Conservation (phyloP, 2,797 vertebrate species). For the Taeniopygia guttata region DNA sequence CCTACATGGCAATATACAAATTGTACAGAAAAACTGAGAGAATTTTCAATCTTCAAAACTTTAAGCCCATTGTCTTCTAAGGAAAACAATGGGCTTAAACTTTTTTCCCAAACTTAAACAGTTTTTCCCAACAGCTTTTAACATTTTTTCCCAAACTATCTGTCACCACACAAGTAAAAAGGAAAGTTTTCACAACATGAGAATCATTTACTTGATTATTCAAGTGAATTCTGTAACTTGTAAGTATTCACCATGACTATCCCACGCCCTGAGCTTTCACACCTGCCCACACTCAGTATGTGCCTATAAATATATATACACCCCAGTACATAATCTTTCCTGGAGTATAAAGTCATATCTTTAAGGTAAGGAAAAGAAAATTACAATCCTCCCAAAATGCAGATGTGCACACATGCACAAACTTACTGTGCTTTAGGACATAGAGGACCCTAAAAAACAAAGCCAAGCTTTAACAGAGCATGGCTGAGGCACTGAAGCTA, state of each 20-base stretch:
- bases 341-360: background rate
- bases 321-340: background rate
- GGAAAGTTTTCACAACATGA: background rate
- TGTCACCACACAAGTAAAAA: background rate
- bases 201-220: background rate
- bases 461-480: background rate
- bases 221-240: background rate
- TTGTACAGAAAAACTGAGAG: background rate
- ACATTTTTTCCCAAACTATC: background rate
- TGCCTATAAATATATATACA: accelerated
- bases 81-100: background rate
- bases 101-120: background rate
- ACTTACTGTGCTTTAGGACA: background rate
- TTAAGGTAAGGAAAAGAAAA: background rate
- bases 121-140: background rate
- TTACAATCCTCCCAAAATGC: background rate
- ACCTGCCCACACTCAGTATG: background rate
- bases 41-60: background rate
- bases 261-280: background rate
- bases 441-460: background rate
- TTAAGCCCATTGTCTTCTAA: background rate
- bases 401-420: background rate
- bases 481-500: background rate
- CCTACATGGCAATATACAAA: background rate
- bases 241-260: background rate